These are phyloP conservation scores for Gobius niger DNA, from an alignment of 2,113 vertebrate species.

Conservation along the genomic window DNA sequence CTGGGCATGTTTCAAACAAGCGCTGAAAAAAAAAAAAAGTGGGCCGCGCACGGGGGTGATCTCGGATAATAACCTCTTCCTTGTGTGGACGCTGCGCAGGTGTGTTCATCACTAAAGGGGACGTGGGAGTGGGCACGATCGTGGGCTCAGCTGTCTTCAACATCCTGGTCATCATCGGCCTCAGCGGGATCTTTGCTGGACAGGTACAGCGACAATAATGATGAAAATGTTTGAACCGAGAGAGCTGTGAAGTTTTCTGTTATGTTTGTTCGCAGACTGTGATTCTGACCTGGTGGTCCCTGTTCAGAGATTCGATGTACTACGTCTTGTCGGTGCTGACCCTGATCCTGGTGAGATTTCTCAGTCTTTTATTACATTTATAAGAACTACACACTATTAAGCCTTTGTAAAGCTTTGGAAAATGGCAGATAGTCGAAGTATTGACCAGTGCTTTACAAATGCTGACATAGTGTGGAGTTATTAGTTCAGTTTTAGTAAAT, in stretches of 20 bases:
- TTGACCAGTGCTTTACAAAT: too few species aligned
- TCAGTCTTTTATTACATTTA: background rate
- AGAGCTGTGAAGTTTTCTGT: background rate
- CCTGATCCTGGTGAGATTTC: conserved; percentile 75
- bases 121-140: conserved; percentile 78
- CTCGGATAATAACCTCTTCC: too few species aligned
- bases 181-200: conserved; percentile 78
- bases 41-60: too few species aligned
- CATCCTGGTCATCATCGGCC: conserved; percentile 81
- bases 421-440: too few species aligned
- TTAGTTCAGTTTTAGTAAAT: background rate
- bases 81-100: conserved; percentile 49
- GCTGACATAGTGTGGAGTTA: too few species aligned
- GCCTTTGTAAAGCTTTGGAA: too few species aligned
- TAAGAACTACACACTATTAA: too few species aligned
- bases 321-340: conserved; percentile 78
- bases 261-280: conserved; percentile 58
- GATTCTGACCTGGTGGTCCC: conserved; percentile 78
- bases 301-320: conserved; percentile 78
- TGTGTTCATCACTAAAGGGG: conserved; percentile 81
- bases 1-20: too few species aligned
- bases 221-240: background rate
- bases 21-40: too few species aligned
- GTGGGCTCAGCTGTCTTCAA: conserved; percentile 82
- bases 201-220: conserved; percentile 55